Evolutionary conservation across 2,113 vertebrate genomes (phyloP).

Genomic region (Notechis scutatus): DNA sequence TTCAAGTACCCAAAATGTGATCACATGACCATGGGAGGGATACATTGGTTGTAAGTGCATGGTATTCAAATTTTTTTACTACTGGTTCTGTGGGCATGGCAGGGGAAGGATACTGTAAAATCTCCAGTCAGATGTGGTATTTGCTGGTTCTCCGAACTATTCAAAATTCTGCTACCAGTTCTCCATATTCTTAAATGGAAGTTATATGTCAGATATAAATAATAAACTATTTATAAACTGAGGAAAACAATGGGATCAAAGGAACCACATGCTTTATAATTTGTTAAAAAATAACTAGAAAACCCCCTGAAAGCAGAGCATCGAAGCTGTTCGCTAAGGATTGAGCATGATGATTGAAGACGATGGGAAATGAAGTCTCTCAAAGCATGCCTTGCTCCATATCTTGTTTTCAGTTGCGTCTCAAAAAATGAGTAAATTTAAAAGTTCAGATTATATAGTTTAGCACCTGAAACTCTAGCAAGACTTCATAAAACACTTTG

Average conservation of each 20-base stretch:
- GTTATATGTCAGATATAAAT: background rate
- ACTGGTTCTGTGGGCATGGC: no score
- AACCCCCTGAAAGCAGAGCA: accelerated
- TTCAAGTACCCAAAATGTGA: background rate
- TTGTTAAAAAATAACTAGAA: background rate
- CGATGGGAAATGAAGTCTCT: background rate
- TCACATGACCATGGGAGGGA: background rate
- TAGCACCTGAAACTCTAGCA: background rate
- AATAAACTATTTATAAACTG: background rate
- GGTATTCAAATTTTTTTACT: no score
- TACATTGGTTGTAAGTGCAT: background rate
- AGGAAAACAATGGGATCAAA: background rate
- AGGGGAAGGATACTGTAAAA: no score
- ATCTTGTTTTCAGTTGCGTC: background rate
- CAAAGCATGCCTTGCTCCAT: background rate
- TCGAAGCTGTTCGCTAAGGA: background rate
- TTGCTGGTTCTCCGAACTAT: no score
- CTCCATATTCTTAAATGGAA: background rate
- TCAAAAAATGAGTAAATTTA: background rate
- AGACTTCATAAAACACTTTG: background rate
- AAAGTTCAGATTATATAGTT: background rate
- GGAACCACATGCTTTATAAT: background rate
- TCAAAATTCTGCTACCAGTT: no score
- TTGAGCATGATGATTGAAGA: background rate
- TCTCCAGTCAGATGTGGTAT: no score